These are phyloP conservation scores for Protomyctophum bolini DNA, from an alignment of 2,113 vertebrate species.

Conservation along the genomic window DNA sequence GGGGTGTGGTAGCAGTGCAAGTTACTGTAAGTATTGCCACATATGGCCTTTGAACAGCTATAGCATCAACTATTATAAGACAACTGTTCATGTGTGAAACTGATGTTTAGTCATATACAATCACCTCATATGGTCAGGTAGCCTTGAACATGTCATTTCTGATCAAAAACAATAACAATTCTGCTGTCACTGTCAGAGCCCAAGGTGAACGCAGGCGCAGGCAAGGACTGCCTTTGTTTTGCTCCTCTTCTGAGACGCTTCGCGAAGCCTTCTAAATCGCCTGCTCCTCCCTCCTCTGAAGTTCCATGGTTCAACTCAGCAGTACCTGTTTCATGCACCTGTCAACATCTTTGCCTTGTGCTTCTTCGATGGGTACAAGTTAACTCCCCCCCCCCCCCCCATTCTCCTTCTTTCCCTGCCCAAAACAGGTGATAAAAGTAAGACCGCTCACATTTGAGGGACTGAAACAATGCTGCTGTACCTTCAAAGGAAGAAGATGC, in stretches of 20 bases:
- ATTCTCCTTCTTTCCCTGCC: constrained; percentile 46
- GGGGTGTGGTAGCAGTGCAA: constrained; percentile 3
- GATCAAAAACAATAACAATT: background rate
- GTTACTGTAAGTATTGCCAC: background rate
- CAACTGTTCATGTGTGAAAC: background rate
- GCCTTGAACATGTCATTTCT: constrained; percentile 5
- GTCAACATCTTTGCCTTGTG: constrained; percentile 63
- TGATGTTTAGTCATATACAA: background rate
- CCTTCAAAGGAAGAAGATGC: constrained; percentile 75
- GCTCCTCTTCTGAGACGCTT: constrained; percentile 31
- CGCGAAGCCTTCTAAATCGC: constrained; percentile 56
- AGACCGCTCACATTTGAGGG: constrained; percentile 70
- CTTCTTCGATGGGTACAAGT: constrained; percentile 70
- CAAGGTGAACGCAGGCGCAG: constrained; percentile 2
- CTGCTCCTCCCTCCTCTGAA: constrained; percentile 43
- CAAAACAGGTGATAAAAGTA: constrained; percentile 76
- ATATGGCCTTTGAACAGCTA: background rate
- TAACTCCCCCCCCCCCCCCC: constrained; percentile 58
- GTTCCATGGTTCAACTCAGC: constrained; percentile 66
- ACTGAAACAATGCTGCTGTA: constrained; percentile 70
- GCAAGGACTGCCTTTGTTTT: constrained; percentile 16
- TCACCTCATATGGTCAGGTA: background rate
- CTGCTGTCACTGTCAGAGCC: constrained; percentile 15
- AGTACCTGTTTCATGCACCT: constrained; percentile 61
- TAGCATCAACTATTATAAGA: constrained; percentile 22